phyloP scores from a whole-genome alignment of 2,888 invertebrate species.

The Rutpela maculata region DNA sequence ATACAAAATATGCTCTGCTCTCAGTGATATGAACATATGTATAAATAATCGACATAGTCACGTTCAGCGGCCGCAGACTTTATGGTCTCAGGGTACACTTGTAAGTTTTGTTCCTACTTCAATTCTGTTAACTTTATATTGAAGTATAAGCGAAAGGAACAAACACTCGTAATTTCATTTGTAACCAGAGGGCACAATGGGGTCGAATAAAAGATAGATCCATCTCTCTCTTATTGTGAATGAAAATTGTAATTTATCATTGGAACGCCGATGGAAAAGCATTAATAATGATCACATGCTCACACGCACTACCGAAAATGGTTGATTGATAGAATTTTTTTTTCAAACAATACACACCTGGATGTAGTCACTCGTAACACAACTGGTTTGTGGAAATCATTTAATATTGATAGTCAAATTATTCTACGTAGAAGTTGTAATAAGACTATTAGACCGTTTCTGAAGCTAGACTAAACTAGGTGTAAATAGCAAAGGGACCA shows the following conservation, averaged over 20 bases:
- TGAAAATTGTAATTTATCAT: constrained; percentile 1
- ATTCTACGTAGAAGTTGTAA: no score
- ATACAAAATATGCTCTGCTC: no score
- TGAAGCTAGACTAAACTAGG: no score
- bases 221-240: background rate
- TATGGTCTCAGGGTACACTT: no score
- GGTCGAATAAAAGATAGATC: background rate
- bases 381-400: background rate
- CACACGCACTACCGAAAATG: constrained; percentile 2
- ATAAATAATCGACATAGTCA: no score
- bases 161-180: background rate
- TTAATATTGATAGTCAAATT: background rate
- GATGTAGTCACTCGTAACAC: background rate
- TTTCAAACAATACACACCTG: background rate
- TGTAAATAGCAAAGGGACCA: no score
- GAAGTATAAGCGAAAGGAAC: background rate
- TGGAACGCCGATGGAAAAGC: background rate
- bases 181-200: background rate
- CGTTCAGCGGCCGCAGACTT: no score
- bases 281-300: constrained; percentile 7
- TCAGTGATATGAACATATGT: no score
- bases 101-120: no score
- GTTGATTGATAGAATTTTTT: constrained; percentile 7
- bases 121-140: background rate
- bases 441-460: no score